Base-by-base conservation (phyloP, 1,140 invertebrate species). In the Hydropsyche tenuis region DNA sequence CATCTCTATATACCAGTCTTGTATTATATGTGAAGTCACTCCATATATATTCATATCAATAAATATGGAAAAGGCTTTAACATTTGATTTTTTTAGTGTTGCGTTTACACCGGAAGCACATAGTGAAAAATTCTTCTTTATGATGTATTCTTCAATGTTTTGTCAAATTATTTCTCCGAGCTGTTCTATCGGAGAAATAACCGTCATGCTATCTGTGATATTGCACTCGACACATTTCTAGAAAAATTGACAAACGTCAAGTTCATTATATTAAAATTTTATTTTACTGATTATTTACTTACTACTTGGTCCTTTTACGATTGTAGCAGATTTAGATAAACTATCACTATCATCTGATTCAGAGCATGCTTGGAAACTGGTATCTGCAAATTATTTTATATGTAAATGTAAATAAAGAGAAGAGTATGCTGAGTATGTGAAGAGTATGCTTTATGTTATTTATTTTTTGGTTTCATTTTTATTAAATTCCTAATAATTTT, bases 331-430 rank as follows among this genome's bases (percentile, higher is more conserved):
- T 77, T 83, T 78, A 20, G 84, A 85, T 48, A 85, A 80, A 60
- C 83, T 84, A 56, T 85, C 84, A 69, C 84, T 85, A 56, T 85
- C 84, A 77, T 85, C 84, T n/a, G 84, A 85, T 69, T 85, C 84
- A 1, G 84, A 85, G 74, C 83, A 79, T 80, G 82, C 82, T 81
- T 85, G 84, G 73, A 85, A 85, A 79, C 84, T 85, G 20, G 84
- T 85, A 79, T 85, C 84, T 85, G 80, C 30, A 81, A 7, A 27
- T 20, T 46, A 56, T 56, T 5, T 70, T 18, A 46, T 43, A 43
- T 43, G 12, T 22, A 43, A 30, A 22, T 30, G 7, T 23, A 45
- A 48, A 22, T 45, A 18, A 65, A 14, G n/a, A n/a, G n/a, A n/a
- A n/a, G n/a, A n/a, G n/a, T n/a, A n/a, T n/a, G n/a, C n/a, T n/a